A percentile compares a stretch with the other conserved stretches of the same genome.
Conservation (phyloP, 2,797 vertebrate genomes). For the Nasua narica region DNA sequence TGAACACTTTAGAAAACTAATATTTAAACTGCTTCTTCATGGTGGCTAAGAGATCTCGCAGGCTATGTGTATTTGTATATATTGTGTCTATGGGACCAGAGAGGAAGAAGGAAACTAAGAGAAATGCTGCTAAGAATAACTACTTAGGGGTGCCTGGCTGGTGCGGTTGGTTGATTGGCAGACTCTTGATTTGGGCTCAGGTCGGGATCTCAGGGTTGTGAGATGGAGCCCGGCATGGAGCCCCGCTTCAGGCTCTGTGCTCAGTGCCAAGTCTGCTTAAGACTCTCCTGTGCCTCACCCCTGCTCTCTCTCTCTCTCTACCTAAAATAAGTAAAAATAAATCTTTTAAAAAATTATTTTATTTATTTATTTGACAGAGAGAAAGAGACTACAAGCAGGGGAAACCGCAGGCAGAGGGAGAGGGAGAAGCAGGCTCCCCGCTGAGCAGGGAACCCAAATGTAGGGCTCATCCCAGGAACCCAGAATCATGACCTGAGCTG, state of each 20-base stretch:
- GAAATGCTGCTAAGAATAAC: not conserved
- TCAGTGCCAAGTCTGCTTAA: not conserved
- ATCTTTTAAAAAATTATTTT: not conserved
- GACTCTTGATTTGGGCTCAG: not conserved
- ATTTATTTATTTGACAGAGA: not conserved
- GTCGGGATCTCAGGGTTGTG: not conserved
- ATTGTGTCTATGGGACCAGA: not conserved
- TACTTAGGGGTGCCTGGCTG: not conserved
- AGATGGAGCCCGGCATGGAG: not conserved
- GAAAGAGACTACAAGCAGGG: not conserved
- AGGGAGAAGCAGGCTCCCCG: not conserved
- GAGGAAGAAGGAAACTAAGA: not conserved
- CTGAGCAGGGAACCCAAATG: not conserved
- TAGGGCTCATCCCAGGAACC: not conserved
- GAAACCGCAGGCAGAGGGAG: not conserved
- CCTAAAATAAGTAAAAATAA: not conserved
- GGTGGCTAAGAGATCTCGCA: not conserved
- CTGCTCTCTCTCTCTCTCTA: not conserved
- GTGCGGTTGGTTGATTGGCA: fast-evolving
- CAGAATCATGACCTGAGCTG: not conserved
- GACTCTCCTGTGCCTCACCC: not conserved
- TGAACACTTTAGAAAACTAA: not conserved
- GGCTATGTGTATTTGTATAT: not conserved
- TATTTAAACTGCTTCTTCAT: not conserved
- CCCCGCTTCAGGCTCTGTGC: not conserved